Evolutionary conservation across 2,797 vertebrate species (phyloP), one percentile per base, ranked within the genome.

Genomic region (Meda fulgida): DNA sequence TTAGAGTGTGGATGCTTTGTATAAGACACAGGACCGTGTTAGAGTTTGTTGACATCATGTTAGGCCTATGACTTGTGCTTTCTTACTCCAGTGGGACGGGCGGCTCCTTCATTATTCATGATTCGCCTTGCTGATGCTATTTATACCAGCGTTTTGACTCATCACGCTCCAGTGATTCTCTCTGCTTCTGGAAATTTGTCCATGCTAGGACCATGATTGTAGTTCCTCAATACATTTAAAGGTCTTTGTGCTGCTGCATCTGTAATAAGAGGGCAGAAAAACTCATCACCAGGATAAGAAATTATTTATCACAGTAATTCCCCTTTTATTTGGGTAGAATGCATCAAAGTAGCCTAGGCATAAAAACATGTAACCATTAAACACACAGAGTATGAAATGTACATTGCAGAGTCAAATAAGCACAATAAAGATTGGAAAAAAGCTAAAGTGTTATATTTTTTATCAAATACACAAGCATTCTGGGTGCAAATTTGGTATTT

Each of bases 81-180:
- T 91, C 90, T 89, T 89, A 86, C 90, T 84, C 76, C 81, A 85
- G 77, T 55, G 86, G 87, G 86, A 86, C 48, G 85, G 84, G 82
- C 73, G 84, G 80, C 91, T 94, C 89, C 85, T 91, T 85, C 86
- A 95, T 95, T 94, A 95, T 95, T 95, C 91, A 95, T 94, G 89
- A 92, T 67, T 91, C 90, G 83, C 86, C 81, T 86, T 76, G 72
- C 89, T 71, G 81, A 84, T 87, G 88, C 93, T 95, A 94, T 95
- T 95, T 95, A 94, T 95, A 95, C 89, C 90, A 87, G 91, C 92
- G 90, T 91, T 93, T 93, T 93, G 91, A 92, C 91, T 92, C 92
- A 91, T 92, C 92, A 89, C 29, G 88, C 92, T 92, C 89, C 69
- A 85, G 88, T 90, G 92, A 86, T 77, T 92, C 87, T 90, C 85